phyloP scores from a whole-genome alignment of 2,888 invertebrate genomes.

The Nipponacmea schrenckii region DNA sequence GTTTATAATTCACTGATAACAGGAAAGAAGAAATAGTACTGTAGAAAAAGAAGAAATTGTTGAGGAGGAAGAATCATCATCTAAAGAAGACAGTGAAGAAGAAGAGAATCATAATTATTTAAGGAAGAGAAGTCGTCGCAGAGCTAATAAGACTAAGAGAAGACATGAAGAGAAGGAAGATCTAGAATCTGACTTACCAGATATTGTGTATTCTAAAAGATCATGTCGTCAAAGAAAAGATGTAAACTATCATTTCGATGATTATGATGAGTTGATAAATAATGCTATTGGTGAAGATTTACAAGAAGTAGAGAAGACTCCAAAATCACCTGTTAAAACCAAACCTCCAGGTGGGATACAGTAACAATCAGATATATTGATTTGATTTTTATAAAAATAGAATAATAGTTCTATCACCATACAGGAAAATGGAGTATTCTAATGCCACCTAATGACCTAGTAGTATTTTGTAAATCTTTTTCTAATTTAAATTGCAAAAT shows the following conservation, averaged over 20 bases:
- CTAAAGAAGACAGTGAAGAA: conserved; percentile 80
- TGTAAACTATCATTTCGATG: conserved; percentile 83
- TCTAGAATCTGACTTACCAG: conserved; percentile 17
- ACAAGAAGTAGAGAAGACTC: conserved; percentile 29
- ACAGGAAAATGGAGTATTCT: neutral
- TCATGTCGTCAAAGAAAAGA: conserved; percentile 81
- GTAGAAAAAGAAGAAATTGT: neutral
- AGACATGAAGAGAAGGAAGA: conserved; percentile 16
- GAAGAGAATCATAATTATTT: conserved; percentile 70
- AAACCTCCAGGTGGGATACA: conserved; percentile 19
- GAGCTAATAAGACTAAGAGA: conserved; percentile 17
- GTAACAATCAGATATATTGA: neutral
- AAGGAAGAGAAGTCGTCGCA: conserved; percentile 14
- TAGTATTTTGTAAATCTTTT: neutral
- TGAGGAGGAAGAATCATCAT: conserved; percentile 53
- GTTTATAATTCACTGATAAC: no score
- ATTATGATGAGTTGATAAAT: conserved; percentile 95
- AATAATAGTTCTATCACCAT: conserved; percentile 3
- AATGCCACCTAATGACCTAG: conserved; percentile 1
- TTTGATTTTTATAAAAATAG: neutral
- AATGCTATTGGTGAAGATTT: conserved; percentile 75
- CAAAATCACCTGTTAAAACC: conserved; percentile 28
- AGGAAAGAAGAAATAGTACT: conserved; percentile 14
- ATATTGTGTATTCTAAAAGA: conserved; percentile 40
- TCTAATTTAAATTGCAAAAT: no score